Evolutionary conservation across 1,140 invertebrate genomes (phyloP).

Genomic region (Geopemphigus sp.): DNA sequence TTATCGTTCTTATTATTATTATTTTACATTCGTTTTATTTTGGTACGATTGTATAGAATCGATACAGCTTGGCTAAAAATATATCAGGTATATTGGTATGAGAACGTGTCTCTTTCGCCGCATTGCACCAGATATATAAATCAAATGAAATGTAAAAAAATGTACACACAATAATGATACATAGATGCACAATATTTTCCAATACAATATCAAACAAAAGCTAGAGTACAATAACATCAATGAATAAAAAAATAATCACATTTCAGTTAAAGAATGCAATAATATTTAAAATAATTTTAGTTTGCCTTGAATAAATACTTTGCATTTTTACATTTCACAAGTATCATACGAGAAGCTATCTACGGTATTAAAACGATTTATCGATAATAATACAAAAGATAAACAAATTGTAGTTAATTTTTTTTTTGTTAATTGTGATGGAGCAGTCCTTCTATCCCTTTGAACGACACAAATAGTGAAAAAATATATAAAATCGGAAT

Average conservation of each 20-base stretch:
- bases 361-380: no score
- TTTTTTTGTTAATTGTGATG: no score
- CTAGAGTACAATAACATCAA: constrained; percentile 14
- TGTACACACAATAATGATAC: background rate
- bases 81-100: constrained; percentile 4
- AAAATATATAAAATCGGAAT: background rate
- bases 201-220: constrained; percentile 24
- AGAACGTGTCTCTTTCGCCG: background rate
- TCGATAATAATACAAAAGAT: no score
- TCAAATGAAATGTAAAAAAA: constrained; percentile 30
- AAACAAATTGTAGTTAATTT: no score
- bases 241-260: background rate
- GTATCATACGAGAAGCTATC: no score
- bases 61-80: background rate
- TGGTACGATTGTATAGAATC: background rate
- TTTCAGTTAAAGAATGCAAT: background rate
- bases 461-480: background rate
- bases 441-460: no score
- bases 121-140: constrained; percentile 18
- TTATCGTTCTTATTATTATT: background rate
- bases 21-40: background rate
- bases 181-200: background rate
- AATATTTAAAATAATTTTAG: background rate
- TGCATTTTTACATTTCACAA: no score
- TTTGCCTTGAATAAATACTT: no score